phyloP scores from a whole-genome alignment of 2,888 invertebrate species.

The Coenonympha glycerion region DNA sequence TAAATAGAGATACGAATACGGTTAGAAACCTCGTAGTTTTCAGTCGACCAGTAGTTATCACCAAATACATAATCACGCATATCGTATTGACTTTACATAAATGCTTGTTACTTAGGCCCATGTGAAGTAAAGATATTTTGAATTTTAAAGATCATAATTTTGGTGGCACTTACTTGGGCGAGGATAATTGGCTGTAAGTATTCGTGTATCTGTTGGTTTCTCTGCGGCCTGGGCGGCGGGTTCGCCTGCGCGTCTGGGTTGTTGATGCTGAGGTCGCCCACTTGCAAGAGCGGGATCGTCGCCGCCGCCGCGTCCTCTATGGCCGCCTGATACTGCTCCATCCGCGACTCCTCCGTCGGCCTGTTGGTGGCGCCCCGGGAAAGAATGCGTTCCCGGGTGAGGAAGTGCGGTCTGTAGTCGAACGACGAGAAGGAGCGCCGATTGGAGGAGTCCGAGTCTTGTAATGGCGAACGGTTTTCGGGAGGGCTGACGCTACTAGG shows the following conservation, averaged over 20 bases:
- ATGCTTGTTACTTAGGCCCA: no score
- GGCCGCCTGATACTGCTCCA: conserved; percentile 45
- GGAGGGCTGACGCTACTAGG: conserved; percentile 41
- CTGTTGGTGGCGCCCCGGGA: conserved; percentile 29
- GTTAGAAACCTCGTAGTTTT: no score
- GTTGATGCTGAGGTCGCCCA: conserved; percentile 71
- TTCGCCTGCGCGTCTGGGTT: conserved; percentile 38
- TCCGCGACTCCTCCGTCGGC: conserved; percentile 35
- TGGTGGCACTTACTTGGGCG: conserved; percentile 54
- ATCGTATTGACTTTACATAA: no score
- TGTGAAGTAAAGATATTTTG: not conserved
- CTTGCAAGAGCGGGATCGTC: conserved; percentile 75
- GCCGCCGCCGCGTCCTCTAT: conserved; percentile 56
- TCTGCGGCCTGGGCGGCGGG: conserved; percentile 48
- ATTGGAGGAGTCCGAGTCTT: conserved; percentile 34
- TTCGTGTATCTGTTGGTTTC: conserved; percentile 66
- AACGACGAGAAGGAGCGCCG: conserved; percentile 41
- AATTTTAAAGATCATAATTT: not conserved
- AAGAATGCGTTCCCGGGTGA: conserved; percentile 40
- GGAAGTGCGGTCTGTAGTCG: conserved; percentile 39
- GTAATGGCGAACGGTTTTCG: conserved; percentile 37
- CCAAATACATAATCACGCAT: no score
- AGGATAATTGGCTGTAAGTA: conserved; percentile 67
- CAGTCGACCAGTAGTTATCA: no score
- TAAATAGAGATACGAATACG: no score